Conservation (phyloP, 2,113 vertebrate species). For the Caranx melampygus region DNA sequence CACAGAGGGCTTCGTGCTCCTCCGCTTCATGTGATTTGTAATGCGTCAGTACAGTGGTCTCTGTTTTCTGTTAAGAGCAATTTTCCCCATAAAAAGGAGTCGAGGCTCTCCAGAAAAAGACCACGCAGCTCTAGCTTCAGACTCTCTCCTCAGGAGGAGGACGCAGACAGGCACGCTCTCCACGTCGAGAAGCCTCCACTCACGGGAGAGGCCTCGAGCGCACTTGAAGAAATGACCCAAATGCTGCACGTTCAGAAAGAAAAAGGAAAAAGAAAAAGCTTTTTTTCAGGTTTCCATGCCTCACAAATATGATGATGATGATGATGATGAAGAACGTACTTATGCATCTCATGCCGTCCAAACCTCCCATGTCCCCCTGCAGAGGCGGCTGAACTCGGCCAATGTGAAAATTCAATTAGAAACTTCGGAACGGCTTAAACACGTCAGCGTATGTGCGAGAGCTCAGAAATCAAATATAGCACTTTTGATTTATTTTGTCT, state of each 20-base stretch:
- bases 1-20: constrained; percentile 43
- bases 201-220: not conserved
- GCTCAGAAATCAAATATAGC: constrained; percentile 52
- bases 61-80: constrained; percentile 83
- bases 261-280: not conserved
- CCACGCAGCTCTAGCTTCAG: constrained; percentile 50
- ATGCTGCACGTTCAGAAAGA: constrained; percentile 10
- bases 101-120: constrained; percentile 55
- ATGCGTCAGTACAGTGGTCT: constrained; percentile 74
- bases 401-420: constrained; percentile 41
- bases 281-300: constrained; percentile 5
- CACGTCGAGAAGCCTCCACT: constrained; percentile 35
- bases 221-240: constrained; percentile 23
- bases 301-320: constrained; percentile 20
- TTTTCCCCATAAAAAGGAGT: constrained; percentile 78
- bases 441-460: constrained; percentile 8
- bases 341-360: constrained; percentile 19
- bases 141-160: constrained; percentile 12
- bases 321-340: not conserved
- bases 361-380: constrained; percentile 24
- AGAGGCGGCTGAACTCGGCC: constrained; percentile 10
- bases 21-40: constrained; percentile 75
- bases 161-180: constrained; percentile 44
- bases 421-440: constrained; percentile 24
- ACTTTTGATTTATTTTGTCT: constrained; percentile 49